These are phyloP conservation scores for Gymnothorax javanicus DNA, from an alignment of 2,797 vertebrate species.

Conservation along the genomic window DNA sequence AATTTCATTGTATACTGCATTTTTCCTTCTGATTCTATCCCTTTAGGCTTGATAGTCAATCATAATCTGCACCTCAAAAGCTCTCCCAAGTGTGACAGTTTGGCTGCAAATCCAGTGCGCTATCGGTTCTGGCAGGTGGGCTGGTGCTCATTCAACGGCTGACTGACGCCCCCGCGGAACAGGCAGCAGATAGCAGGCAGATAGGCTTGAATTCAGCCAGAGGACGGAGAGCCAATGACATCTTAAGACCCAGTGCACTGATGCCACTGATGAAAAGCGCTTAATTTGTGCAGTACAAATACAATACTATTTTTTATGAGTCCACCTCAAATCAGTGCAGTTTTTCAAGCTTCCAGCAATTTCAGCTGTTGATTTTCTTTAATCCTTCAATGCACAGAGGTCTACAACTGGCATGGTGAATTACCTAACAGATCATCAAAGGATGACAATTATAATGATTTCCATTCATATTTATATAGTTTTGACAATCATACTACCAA, in stretches of 20 bases:
- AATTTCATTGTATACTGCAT: background rate
- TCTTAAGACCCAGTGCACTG: background rate
- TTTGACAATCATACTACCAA: background rate
- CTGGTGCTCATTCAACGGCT: background rate
- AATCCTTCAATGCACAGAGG: background rate
- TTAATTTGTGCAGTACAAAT: background rate
- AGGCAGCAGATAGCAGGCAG: background rate
- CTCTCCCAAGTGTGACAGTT: conserved; percentile 18
- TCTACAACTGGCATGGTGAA: background rate
- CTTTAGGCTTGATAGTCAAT: conserved; percentile 18
- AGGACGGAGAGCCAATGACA: background rate
- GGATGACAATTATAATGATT: background rate
- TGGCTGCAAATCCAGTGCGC: conserved; percentile 1
- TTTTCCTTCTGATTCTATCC: conserved; percentile 17
- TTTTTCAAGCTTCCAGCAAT: background rate
- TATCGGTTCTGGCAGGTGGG: background rate
- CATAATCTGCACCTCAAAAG: conserved; percentile 7
- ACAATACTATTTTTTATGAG: background rate
- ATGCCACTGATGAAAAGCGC: background rate
- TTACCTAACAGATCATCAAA: background rate
- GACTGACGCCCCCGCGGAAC: background rate
- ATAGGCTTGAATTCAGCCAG: background rate
- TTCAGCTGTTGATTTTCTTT: background rate
- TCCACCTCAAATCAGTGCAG: background rate
- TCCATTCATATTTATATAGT: background rate